Conservation (phyloP, 2,888 invertebrate genomes). For the Pterostichus niger region DNA sequence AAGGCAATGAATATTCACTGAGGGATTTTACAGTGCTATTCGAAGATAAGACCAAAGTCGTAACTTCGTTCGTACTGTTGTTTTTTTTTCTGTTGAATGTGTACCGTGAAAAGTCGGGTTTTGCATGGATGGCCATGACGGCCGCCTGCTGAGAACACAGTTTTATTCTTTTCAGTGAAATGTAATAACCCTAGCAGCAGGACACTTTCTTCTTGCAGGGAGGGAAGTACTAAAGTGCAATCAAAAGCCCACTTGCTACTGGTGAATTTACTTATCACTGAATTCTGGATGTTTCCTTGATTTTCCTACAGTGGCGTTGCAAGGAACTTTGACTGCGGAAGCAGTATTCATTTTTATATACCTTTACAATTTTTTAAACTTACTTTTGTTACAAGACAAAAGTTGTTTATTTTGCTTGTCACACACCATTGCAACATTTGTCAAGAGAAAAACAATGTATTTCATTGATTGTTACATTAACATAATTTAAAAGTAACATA, state of each 20-base stretch:
- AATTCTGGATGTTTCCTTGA: not conserved
- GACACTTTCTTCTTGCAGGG: slow-evolving; percentile 55
- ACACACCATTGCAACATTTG: no score
- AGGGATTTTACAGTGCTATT: slow-evolving; percentile 55
- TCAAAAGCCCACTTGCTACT: slow-evolving; percentile 31
- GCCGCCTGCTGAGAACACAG: slow-evolving; percentile 53
- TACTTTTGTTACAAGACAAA: no score
- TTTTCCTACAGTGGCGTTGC: not conserved
- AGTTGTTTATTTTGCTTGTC: no score
- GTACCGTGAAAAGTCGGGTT: slow-evolving; percentile 59
- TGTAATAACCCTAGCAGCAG: slow-evolving; percentile 60
- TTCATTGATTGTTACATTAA: no score
- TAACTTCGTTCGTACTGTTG: slow-evolving; percentile 39
- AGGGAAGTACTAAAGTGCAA: slow-evolving; percentile 40
- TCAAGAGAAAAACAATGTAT: no score
- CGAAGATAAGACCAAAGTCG: slow-evolving; percentile 58
- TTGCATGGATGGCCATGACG: slow-evolving; percentile 55
- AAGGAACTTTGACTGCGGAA: not conserved
- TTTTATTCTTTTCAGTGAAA: slow-evolving; percentile 62
- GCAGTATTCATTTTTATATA: no score
- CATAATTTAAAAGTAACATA: no score
- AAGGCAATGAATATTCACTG: slow-evolving; percentile 56
- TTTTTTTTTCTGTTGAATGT: slow-evolving; percentile 39
- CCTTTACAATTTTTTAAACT: no score
- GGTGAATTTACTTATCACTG: not conserved